Percentiles rank a stretch among this genome's conserved stretches.
Evolutionary conservation across 2,888 invertebrate species (phyloP).

Genomic region (Protophormia terraenovae): DNA sequence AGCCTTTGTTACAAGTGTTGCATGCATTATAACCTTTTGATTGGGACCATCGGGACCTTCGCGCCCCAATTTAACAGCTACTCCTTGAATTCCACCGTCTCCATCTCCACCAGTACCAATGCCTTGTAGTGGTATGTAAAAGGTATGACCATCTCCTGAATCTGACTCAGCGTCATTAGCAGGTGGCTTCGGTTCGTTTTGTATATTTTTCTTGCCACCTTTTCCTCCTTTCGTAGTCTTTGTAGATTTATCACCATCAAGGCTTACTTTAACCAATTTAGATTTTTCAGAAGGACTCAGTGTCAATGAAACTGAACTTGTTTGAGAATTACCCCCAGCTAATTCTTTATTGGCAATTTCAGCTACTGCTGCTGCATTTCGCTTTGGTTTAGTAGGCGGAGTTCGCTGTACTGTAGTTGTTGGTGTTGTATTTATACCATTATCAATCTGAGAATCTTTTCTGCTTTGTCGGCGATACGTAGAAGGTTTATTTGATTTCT

Average conservation of each 20-base stretch:
- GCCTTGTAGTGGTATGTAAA: conserved; percentile 85
- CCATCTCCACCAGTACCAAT: conserved; percentile 76
- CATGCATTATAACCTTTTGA: conserved; percentile 85
- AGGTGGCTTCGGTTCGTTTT: conserved; percentile 61
- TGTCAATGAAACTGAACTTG: conserved; percentile 78
- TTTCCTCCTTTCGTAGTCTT: conserved; percentile 67
- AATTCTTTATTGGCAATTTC: conserved; percentile 73
- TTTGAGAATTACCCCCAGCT: conserved; percentile 75
- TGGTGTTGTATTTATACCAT: conserved; percentile 68
- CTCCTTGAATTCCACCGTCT: conserved; percentile 84
- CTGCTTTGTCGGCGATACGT: conserved; percentile 83
- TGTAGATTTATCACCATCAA: conserved; percentile 79
- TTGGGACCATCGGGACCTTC: conserved; percentile 85
- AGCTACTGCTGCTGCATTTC: conserved; percentile 72
- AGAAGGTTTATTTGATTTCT: conserved; percentile 61
- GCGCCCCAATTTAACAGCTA: conserved; percentile 85
- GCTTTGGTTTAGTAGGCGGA: conserved; percentile 72
- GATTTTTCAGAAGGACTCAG: conserved; percentile 80
- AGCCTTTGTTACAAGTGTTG: conserved; percentile 85
- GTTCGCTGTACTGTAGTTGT: conserved; percentile 72
- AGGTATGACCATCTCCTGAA: conserved; percentile 83
- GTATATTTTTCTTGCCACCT: conserved; percentile 35
- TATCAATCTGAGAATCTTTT: conserved; percentile 79
- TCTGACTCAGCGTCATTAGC: conserved; percentile 81
- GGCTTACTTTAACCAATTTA: conserved; percentile 83